These are phyloP conservation scores for Cheumatopsyche charites DNA, from an alignment of 1,140 invertebrate species.

Conservation along the genomic window DNA sequence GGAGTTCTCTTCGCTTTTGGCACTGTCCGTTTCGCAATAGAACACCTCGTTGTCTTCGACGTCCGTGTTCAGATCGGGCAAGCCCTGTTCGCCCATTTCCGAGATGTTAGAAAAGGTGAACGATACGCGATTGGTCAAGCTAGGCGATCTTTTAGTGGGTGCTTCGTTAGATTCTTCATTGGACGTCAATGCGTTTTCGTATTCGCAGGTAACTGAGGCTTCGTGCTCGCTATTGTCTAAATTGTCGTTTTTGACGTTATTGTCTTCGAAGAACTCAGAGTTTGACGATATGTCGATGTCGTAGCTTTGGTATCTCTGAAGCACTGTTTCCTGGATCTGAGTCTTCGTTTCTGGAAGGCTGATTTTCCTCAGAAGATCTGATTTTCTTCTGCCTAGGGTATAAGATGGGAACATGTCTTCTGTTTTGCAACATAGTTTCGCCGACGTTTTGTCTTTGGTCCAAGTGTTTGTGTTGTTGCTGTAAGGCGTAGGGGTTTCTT, in stretches of 20 bases:
- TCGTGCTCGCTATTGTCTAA: background rate
- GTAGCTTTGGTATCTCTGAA: constrained; percentile 29
- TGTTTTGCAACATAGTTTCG: constrained; percentile 54
- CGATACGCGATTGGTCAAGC: constrained; percentile 37
- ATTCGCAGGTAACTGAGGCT: constrained; percentile 9
- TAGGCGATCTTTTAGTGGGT: constrained; percentile 20
- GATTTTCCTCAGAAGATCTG: constrained; percentile 53
- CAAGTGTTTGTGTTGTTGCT: constrained; percentile 51
- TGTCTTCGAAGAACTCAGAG: background rate
- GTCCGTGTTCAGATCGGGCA: constrained; percentile 38
- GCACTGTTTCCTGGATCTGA: constrained; percentile 3
- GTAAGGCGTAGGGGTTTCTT: constrained; percentile 20
- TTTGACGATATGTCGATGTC: constrained; percentile 5
- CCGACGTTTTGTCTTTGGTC: constrained; percentile 53
- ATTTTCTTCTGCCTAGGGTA: constrained; percentile 56
- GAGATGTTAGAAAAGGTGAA: constrained; percentile 47
- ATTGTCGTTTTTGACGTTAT: background rate
- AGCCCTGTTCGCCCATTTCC: constrained; percentile 52
- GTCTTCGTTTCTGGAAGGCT: constrained; percentile 32
- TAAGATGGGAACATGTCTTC: constrained; percentile 58
- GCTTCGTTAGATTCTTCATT: background rate
- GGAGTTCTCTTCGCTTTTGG: constrained; percentile 56
- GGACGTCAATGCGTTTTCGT: background rate
- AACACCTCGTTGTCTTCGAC: constrained; percentile 54
- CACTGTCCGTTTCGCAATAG: constrained; percentile 56